phyloP scores from a whole-genome alignment of 1,140 invertebrate species.

The Schlechtendalia chinensis region DNA sequence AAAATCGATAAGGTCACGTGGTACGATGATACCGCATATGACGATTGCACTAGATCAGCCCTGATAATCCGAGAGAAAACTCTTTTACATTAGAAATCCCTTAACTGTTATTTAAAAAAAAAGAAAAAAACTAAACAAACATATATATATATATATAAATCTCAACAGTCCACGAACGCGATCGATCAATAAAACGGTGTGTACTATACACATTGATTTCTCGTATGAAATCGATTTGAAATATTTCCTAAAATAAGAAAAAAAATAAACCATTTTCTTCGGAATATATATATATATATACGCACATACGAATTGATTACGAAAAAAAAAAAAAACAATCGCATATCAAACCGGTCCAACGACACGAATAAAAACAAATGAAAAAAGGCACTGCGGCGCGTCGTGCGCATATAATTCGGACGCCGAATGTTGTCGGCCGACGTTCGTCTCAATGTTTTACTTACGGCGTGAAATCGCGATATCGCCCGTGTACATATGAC shows the following conservation, averaged over 20 bases:
- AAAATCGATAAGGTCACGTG: background rate
- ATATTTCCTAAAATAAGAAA: background rate
- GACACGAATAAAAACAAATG: no score
- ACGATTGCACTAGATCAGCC: slow-evolving; percentile 46
- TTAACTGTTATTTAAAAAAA: slow-evolving; percentile 8
- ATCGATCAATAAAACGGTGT: background rate
- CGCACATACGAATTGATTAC: no score
- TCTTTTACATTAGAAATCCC: background rate
- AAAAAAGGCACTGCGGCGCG: no score
- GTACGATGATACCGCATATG: background rate
- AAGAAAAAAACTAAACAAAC: slow-evolving; percentile 14
- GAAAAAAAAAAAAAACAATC: background rate
- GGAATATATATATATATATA: no score
- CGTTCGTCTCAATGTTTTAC: no score
- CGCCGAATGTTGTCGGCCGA: no score
- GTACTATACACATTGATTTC: background rate
- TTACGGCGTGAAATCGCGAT: no score
- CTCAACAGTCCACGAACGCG: slow-evolving; percentile 21
- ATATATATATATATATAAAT: background rate
- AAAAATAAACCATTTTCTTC: no score
- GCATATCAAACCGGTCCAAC: no score
- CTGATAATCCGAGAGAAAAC: slow-evolving; percentile 38
- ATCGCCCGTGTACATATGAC: no score
- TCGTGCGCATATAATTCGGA: no score
- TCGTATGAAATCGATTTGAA: background rate